Evolutionary conservation across 2,113 vertebrate genomes (phyloP), one percentile per base, ranked within the genome.

Genomic region (Pithys albifrons): DNA sequence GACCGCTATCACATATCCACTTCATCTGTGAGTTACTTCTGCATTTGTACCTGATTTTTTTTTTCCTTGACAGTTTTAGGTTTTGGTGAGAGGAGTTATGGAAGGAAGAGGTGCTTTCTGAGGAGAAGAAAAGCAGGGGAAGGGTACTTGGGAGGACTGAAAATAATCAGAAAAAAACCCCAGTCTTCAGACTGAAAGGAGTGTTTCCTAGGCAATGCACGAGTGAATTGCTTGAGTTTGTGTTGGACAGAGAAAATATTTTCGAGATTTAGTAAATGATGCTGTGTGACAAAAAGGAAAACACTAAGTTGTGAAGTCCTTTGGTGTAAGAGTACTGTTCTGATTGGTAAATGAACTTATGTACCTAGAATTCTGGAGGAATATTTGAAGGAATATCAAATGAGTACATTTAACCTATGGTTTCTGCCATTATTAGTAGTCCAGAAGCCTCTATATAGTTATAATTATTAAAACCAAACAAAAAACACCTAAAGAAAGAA

Each of bases 11-110:
- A 80, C 83, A 77, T 75, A 65, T 22, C 48, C 65, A 52, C 88
- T 88, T 12, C 72, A 69, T 93, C 41, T 92, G 33, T 74, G 55
- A 93, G 72, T 86, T 95, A 70, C 27, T 91, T 95, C 46, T 90
- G 27, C 72, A 49, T 94, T 80, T 71, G 35, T 72, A 37, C 27
- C 46, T 83, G 67, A 17, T 62, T 41, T 39, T 39, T 83, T 76
- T 58, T 79, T 27, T 9, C 14, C 7, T 67, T 41, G 17, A 51
- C 13, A 29, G 27, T 83, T 73, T 64, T 84, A 35, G 24, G 8
- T 91, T 72, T 66, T 12, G 45, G 12, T 27, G 37, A 88, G 41
- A 76, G 39, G 54, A 77, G 35, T 62, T 91, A 9, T 1, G 33
- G 64, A 90, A 43, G 58, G 83, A 79, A 65, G 41, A 61, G 37